Evolutionary conservation across 2,797 vertebrate species (phyloP), one percentile per base, ranked within the genome.

Genomic region (Margarornis squamiger): DNA sequence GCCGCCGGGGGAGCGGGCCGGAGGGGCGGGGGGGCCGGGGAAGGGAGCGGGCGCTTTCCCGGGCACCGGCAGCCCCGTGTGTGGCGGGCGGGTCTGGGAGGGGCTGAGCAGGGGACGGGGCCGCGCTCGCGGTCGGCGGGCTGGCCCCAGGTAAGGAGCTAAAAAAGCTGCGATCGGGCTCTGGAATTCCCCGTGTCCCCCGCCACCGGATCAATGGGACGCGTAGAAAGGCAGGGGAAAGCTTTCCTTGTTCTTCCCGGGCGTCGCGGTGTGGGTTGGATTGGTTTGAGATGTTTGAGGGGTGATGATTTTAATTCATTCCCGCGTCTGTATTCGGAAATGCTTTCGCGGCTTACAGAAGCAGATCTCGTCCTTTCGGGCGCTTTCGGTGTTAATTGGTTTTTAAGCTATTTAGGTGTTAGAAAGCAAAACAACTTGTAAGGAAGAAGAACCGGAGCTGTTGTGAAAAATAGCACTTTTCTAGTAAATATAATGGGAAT

Each of bases 161-260:
- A 7, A 52, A 79, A 75, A 38, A 26, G 6, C 10, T 3, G 29
- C 26, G 26, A 30, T 68, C 6, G 34, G 34, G 32, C 14, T 70
- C 12, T 51, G 3, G 14, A 22, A 12, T 0, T 23, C 10, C 13
- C 3, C 2, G 12, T 3, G 14, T 23, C 48, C 13, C 48, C 23
- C 24, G 11, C 51, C 24, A 18, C 51, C 1, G 29, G 6, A 1
- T 39, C 34, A 10, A 18, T 2, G 39, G 29, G 51, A 12, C 10
- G 51, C 9, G 3, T 34, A 6, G 29, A 46, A 57, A 62, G 14
- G 11, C n/a, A 5, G 30, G 26, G 57, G 0, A 38, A 34, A 57
- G 9, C 13, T 45, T 19, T 6, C 0, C 0, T 20, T 39, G 0
- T 32, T 62, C 0, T 23, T 46, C 26, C 8, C 1, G 2, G 6